A percentile compares a stretch with the other conserved stretches of the same genome.
phyloP scores from a whole-genome alignment of 2,113 vertebrate genomes.

The Crotalus helleri region DNA sequence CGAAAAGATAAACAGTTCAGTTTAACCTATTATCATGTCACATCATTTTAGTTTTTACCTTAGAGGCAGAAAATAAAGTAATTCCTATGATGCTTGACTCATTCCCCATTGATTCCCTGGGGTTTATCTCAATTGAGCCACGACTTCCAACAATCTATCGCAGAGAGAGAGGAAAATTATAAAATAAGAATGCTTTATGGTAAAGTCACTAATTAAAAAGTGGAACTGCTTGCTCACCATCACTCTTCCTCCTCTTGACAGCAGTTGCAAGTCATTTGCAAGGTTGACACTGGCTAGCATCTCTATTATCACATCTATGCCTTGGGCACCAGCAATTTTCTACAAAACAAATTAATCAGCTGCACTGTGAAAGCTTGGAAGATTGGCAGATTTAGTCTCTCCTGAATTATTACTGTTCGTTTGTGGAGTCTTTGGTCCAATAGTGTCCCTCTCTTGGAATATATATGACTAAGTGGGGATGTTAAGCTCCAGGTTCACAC shows the following conservation, averaged over 20 bases:
- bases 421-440: not conserved
- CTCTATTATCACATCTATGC: constrained; percentile 87
- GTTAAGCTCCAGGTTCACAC: not conserved
- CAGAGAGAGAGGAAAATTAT: not conserved
- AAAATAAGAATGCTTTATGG: rapidly evolving
- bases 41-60: constrained; percentile 68
- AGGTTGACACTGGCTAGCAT: constrained; percentile 94
- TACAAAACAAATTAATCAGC: constrained; percentile 33
- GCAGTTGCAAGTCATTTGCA: constrained; percentile 80
- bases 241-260: constrained; percentile 77
- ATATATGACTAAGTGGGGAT: not conserved
- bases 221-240: constrained; percentile 68
- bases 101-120: constrained; percentile 84
- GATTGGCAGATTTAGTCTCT: not conserved
- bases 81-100: constrained; percentile 85
- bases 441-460: not conserved
- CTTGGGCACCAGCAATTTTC: constrained; percentile 70
- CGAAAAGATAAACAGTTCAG: not conserved
- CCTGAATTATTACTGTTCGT: not conserved
- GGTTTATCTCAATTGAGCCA: constrained; percentile 85
- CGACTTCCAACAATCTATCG: constrained; percentile 83
- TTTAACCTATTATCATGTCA: not conserved
- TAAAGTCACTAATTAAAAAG: not conserved
- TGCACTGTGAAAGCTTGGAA: not conserved
- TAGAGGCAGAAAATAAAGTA: constrained; percentile 66